Base-by-base conservation (phyloP, 2,888 invertebrate genomes). In the Nemapogon koenigi region DNA sequence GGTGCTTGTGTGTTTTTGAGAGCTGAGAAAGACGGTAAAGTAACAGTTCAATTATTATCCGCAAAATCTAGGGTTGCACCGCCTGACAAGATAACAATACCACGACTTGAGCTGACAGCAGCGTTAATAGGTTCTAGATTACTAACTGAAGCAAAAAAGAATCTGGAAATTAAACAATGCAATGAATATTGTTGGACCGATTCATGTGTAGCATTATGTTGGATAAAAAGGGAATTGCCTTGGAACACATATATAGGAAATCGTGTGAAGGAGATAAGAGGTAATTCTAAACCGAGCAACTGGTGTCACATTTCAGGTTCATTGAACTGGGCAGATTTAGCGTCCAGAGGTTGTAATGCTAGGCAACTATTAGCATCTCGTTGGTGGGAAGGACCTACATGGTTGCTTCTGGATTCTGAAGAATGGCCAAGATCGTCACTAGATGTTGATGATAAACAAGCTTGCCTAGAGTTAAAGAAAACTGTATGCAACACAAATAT, bases 321-420 rank as follows among this genome's bases (percentile, higher is more conserved):
- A 3, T 35, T 39, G 15, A 38, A 38, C 19, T 32, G 32, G 14
- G 38, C 38, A 15, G 32, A 38, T 16, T 18, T 38, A 3, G 32
- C 31, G 10, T 38, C 38, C 10, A 15, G 38, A 14, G 31, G 38
- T 19, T 38, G 38, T 26, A 10, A 38, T 28, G 22, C 38, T 14
- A 25, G 32, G 2, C 14, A n/a, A n/a, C 26, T 38, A 22, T 8
- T n/a, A n/a, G 26, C 19, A 8, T 15, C 22, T 15, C 32, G 31
- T 6, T 38, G 38, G 38, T 38, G 33, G 39, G 31, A 40, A 31
- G 40, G 40, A 4, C 40, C 40, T 3, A 8, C 6, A 6, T 40
- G 40, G 40, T 26, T 37, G 11, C 27, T 28, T 6, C 7, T 6
- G 3, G 14, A 37, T 4, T 3, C 16, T 16, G 16, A 17, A 10